A percentile compares a stretch with the other conserved stretches of the same genome.
Evolutionary conservation across 2,888 invertebrate species (phyloP).

Genomic region (Drosophila koepferae): DNA sequence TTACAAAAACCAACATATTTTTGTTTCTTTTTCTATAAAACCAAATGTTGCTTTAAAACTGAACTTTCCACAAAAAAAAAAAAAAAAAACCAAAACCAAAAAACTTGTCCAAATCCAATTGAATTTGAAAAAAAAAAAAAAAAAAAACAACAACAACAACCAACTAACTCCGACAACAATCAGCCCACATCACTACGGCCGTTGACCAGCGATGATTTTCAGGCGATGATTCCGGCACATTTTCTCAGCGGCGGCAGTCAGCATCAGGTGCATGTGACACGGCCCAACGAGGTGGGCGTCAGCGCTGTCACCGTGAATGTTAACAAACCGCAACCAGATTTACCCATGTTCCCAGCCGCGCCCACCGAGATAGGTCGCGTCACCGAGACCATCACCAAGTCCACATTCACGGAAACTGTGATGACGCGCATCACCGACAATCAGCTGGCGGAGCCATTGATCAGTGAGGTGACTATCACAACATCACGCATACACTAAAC

Average conservation of each 20-base stretch:
- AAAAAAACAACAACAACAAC: constrained; percentile 21
- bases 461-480: constrained; percentile 92
- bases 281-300: constrained; percentile 83
- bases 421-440: constrained; percentile 97
- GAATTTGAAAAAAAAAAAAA: constrained; percentile 11
- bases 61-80: constrained; percentile 33
- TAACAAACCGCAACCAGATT: constrained; percentile 90
- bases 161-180: constrained; percentile 19
- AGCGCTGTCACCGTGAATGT: constrained; percentile 93
- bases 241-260: constrained; percentile 94
- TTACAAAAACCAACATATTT: constrained; percentile 77
- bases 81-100: constrained; percentile 16
- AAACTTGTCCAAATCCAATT: constrained; percentile 48
- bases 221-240: constrained; percentile 97
- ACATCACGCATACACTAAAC: constrained; percentile 79
- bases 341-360: constrained; percentile 92
- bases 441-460: constrained; percentile 93
- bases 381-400: constrained; percentile 98
- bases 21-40: constrained; percentile 78
- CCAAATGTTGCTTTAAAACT: constrained; percentile 67
- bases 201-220: constrained; percentile 97
- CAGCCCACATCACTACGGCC: constrained; percentile 88
- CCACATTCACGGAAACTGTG: constrained; percentile 97
- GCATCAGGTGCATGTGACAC: constrained; percentile 86
- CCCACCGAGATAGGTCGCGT: constrained; percentile 94